Evolutionary conservation across 2,797 vertebrate genomes (phyloP).

Genomic region (Hyperoplus immaculatus): DNA sequence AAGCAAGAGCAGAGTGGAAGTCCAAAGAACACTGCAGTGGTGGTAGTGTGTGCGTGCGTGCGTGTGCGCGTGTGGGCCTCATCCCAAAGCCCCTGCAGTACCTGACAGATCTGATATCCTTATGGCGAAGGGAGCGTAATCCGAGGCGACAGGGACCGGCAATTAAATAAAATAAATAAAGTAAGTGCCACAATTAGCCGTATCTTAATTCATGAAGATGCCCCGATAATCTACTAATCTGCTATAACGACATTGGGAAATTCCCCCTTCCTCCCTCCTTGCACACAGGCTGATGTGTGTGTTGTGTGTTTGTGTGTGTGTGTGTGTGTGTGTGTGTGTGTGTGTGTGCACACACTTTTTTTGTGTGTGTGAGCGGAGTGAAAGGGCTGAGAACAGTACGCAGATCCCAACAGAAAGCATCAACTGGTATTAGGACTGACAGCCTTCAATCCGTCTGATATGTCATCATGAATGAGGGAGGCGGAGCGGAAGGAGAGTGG

Average conservation of each 20-base stretch:
- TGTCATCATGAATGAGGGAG: slow-evolving; percentile 60
- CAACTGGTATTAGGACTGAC: slow-evolving; percentile 73
- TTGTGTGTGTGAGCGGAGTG: neutral
- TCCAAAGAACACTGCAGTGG: slow-evolving; percentile 31
- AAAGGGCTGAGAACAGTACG: slow-evolving; percentile 11
- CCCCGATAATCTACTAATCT: slow-evolving; percentile 61
- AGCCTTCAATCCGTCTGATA: slow-evolving; percentile 69
- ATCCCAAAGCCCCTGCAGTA: slow-evolving; percentile 57
- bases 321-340: slow-evolving; percentile 2
- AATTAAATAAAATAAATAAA: slow-evolving; percentile 72
- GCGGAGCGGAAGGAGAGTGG: slow-evolving; percentile 20
- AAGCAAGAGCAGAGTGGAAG: slow-evolving; percentile 43
- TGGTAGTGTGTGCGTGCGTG: slow-evolving; percentile 2
- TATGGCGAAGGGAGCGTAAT: slow-evolving; percentile 41
- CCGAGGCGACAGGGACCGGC: slow-evolving; percentile 65
- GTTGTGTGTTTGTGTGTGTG: slow-evolving; percentile 6
- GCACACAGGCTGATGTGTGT: slow-evolving; percentile 2
- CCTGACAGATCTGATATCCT: slow-evolving; percentile 71
- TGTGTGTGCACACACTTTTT: slow-evolving; percentile 2
- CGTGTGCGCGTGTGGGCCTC: slow-evolving; percentile 37
- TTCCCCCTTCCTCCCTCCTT: slow-evolving; percentile 8
- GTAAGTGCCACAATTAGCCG: slow-evolving; percentile 54
- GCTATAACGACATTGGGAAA: slow-evolving; percentile 30
- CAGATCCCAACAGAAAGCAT: slow-evolving; percentile 54
- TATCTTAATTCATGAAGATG: slow-evolving; percentile 48